Evolutionary conservation across 2,888 invertebrate species (phyloP).

Genomic region (Drosophila bunnanda): DNA sequence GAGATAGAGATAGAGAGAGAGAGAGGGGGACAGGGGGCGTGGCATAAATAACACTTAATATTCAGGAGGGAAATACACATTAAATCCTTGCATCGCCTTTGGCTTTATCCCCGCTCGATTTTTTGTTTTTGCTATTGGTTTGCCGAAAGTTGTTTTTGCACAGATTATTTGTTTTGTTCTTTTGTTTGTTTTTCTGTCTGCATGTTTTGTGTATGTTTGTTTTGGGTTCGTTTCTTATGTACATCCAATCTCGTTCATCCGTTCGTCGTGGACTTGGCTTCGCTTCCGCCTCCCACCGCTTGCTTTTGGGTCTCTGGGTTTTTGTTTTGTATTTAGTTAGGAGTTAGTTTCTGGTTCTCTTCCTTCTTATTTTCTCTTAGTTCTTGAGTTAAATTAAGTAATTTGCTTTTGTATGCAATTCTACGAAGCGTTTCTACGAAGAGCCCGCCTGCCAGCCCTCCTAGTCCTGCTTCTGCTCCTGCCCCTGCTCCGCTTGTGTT

Average conservation of each 20-base stretch:
- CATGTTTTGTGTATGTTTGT: slow-evolving; percentile 12
- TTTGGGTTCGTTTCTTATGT: slow-evolving; percentile 15
- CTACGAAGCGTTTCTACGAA: slow-evolving; percentile 46
- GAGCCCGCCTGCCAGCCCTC: slow-evolving; percentile 8
- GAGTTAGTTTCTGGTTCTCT: slow-evolving; percentile 13
- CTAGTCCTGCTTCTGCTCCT: slow-evolving; percentile 2
- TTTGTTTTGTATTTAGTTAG: slow-evolving; percentile 1
- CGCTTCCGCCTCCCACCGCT: slow-evolving; percentile 1
- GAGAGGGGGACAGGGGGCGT: neutral
- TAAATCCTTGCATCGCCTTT: slow-evolving; percentile 3
- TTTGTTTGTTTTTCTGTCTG: slow-evolving; percentile 2
- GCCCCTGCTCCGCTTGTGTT: neutral
- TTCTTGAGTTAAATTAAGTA: slow-evolving; percentile 42
- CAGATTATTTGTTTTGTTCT: slow-evolving; percentile 17
- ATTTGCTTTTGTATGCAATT: slow-evolving; percentile 34
- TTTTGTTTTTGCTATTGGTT: slow-evolving; percentile 30
- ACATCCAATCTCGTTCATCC: slow-evolving; percentile 19
- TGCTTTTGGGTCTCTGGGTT: neutral
- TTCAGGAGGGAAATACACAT: slow-evolving; percentile 2
- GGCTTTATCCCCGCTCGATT: slow-evolving; percentile 4
- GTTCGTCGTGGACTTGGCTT: slow-evolving; percentile 14
- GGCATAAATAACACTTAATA: slow-evolving; percentile 22
- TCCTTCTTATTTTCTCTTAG: neutral
- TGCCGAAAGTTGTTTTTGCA: slow-evolving; percentile 41
- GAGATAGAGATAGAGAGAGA: neutral